Percentiles rank a stretch among this genome's conserved stretches.
Evolutionary conservation across 1,140 invertebrate genomes (phyloP).

Genomic region (Cryptotermes secundus): DNA sequence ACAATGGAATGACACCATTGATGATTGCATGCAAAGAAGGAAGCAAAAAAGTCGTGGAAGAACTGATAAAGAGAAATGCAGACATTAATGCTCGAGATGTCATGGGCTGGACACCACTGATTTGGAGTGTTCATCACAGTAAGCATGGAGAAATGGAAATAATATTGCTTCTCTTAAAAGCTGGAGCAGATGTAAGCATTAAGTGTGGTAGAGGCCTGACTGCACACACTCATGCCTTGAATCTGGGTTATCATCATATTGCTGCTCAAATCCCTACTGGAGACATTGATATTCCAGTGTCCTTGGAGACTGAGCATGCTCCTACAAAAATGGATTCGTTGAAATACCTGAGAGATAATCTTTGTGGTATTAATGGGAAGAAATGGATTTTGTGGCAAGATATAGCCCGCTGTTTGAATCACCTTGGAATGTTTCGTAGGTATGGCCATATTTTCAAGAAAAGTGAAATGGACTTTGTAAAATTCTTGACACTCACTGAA

Average conservation of each 20-base stretch:
- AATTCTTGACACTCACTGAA: conserved; percentile 5
- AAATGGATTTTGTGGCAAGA: neutral
- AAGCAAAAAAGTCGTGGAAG: neutral
- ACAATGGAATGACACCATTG: neutral
- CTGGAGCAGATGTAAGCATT: neutral
- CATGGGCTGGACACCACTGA: neutral
- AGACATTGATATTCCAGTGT: neutral
- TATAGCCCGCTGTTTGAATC: neutral
- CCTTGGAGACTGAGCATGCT: neutral
- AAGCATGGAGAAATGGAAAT: neutral
- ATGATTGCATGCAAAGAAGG: neutral
- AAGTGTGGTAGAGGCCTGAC: neutral
- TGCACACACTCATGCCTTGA: neutral
- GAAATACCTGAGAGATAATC: neutral
- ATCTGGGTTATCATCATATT: neutral
- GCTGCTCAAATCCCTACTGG: neutral
- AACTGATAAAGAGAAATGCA: conserved; percentile 8
- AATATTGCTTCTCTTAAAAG: neutral
- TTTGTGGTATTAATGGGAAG: neutral
- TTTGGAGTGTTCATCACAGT: conserved; percentile 7
- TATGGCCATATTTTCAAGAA: neutral
- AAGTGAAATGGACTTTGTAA: neutral
- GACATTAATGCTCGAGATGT: neutral
- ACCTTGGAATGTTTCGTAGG: neutral
- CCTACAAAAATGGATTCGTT: neutral